Base-by-base conservation (phyloP, 1,140 invertebrate genomes). In the Gonatopus flavifemur region DNA sequence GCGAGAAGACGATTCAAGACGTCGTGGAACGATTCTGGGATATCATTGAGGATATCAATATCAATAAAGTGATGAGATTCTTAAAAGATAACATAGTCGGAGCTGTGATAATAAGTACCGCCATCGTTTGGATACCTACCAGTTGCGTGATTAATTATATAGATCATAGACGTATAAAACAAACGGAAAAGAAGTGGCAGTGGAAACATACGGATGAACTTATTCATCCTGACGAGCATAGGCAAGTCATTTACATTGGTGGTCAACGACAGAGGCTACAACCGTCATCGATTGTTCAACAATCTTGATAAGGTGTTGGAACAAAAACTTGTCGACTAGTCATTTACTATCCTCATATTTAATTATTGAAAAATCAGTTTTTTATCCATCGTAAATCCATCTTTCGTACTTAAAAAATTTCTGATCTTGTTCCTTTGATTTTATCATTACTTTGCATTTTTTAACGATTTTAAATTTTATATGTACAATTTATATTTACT, bases 21-120 rank as follows among this genome's bases (percentile, higher is more conserved):
- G 91, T 96, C 9, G 92, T 96, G 4, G 92, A 95, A 74, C 82
- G 94, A 40, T 94, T 96, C 72, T 96, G 94, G 94, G 93, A 96
- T 68, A 94, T 96, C 20, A 96, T 97, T 40, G 93, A 96, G 75
- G 93, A 96, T 64, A 95, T 96, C 25, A 95, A 94, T 66, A 94
- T 96, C 28, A 95, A 94, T 65, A 93, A 91, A 73, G 90, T 96
- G 10, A 80, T 96, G 56, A 79, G 88, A 50, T 93, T 94, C 69
- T 76, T 94, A 24, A 84, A 88, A 62, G 91, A 93, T 69, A 94
- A 95, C 66, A 90, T 95, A 68, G 87, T 96, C 9, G 93, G 93
- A 32, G 90, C 93, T 2, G 90, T 96, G 15, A 88, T 96, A 37
- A 81, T 96, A 8, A 83, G 92, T 28, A 93, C 91, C 8, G 85